phyloP scores from a whole-genome alignment of 1,140 invertebrate genomes.

The Philopotamus ludificatus region DNA sequence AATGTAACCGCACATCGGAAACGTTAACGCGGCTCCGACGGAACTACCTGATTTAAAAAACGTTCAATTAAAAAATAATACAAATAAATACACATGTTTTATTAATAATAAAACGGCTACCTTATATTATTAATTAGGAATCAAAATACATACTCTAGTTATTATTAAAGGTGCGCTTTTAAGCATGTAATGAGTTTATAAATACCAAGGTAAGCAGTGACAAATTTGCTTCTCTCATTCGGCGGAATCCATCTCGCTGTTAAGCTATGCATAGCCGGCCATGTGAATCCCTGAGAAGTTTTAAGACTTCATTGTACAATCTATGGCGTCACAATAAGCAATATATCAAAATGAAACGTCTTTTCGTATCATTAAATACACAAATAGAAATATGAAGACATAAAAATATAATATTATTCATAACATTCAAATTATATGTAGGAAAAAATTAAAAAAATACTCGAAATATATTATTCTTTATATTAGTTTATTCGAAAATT shows the following conservation, averaged over 20 bases:
- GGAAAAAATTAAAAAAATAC: too few species aligned
- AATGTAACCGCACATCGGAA: slow-evolving; percentile 67
- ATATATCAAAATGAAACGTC: not conserved
- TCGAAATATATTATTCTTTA: too few species aligned
- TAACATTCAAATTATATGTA: too few species aligned
- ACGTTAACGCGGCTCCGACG: slow-evolving; percentile 69
- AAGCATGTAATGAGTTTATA: slow-evolving; percentile 18
- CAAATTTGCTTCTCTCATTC: slow-evolving; percentile 73
- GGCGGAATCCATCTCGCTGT: slow-evolving; percentile 82
- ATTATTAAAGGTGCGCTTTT: not conserved
- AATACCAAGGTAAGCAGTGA: slow-evolving; percentile 68
- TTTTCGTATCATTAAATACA: slow-evolving; percentile 12
- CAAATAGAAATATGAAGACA: too few species aligned
- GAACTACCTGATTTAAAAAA: slow-evolving; percentile 62
- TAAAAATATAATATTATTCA: too few species aligned
- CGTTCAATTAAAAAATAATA: slow-evolving; percentile 6
- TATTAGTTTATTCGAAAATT: too few species aligned
- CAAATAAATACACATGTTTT: not conserved
- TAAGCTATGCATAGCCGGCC: slow-evolving; percentile 81
- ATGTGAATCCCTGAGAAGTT: slow-evolving; percentile 68
- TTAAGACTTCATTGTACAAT: not conserved
- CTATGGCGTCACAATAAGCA: not conserved
- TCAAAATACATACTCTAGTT: not conserved
- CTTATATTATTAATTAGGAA: not conserved
- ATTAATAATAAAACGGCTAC: not conserved